A percentile compares a stretch with the other conserved stretches of the same genome.
These are phyloP conservation scores for Glossophaga mutica DNA, from an alignment of 2,797 vertebrate genomes.

Conservation along the genomic window DNA sequence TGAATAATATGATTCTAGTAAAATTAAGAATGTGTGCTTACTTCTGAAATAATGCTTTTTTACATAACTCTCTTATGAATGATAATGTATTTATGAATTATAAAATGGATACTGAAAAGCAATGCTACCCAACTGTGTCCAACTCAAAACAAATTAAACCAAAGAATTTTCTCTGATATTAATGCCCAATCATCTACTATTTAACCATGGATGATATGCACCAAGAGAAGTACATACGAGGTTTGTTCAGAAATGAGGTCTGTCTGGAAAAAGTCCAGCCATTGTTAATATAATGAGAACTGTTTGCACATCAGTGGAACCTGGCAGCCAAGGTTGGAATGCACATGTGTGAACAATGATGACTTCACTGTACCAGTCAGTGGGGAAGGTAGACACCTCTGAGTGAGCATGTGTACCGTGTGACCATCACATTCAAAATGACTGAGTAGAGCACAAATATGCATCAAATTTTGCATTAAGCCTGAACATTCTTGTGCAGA, in stretches of 20 bases:
- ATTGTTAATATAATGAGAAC: neutral
- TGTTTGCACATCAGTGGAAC: neutral
- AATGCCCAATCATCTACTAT: neutral
- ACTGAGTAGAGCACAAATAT: neutral
- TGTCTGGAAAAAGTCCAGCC: neutral
- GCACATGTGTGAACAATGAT: neutral
- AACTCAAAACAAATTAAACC: neutral
- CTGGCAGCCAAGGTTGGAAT: neutral
- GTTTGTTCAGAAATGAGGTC: neutral
- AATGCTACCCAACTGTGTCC: neutral
- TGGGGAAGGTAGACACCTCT: neutral
- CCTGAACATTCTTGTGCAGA: neutral
- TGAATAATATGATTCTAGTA: neutral
- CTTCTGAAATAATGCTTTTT: slow-evolving; percentile 36
- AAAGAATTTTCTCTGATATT: neutral
- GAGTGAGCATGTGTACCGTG: neutral
- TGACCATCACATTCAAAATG: neutral
- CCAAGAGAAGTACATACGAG: neutral
- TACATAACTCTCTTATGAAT: neutral
- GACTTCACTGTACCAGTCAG: neutral
- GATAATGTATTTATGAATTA: neutral
- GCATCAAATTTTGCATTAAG: neutral
- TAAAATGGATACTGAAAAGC: neutral
- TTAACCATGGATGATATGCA: neutral
- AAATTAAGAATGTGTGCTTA: neutral